phyloP scores from a whole-genome alignment of 23 tunicate species.

The Halocynthia roretzi region DNA sequence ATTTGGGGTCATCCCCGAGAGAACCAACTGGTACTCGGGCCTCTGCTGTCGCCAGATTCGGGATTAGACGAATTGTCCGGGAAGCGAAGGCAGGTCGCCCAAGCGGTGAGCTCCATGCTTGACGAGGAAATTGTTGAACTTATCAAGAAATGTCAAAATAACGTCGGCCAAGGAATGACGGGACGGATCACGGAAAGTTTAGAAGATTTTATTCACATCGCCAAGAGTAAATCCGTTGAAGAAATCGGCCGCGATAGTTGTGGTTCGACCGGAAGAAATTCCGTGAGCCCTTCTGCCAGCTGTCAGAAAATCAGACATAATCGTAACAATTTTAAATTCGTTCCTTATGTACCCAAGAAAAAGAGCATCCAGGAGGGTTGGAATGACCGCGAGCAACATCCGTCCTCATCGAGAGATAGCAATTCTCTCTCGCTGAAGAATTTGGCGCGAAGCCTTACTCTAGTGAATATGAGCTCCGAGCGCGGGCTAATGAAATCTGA shows the following conservation, averaged over 20 bases:
- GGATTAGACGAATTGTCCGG: background rate
- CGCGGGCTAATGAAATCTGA: too few species aligned
- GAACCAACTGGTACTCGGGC: background rate
- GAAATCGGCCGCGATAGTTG: background rate
- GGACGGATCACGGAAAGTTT: constrained; percentile 83
- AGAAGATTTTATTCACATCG: constrained; percentile 70
- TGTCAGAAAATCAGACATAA: too few species aligned
- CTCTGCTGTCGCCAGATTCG: background rate
- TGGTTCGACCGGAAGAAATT: background rate
- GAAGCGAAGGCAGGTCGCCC: constrained; percentile 30
- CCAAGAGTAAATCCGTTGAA: constrained; percentile 16
- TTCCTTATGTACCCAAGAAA: too few species aligned
- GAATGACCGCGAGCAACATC: too few species aligned
- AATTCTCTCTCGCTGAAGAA: too few species aligned
- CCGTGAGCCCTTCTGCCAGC: background rate
- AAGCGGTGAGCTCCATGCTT: constrained; percentile 77
- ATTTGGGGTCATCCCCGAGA: constrained; percentile 73
- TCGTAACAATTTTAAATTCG: too few species aligned
- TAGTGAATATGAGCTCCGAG: too few species aligned
- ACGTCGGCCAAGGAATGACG: constrained; percentile 67
- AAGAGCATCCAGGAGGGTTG: too few species aligned
- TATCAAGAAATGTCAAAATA: constrained; percentile 76
- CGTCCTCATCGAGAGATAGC: too few species aligned
- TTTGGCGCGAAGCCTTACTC: too few species aligned
- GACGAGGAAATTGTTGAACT: constrained; percentile 71